phyloP scores from a whole-genome alignment of 2,888 invertebrate species.

The Prenolepis imparis region DNA sequence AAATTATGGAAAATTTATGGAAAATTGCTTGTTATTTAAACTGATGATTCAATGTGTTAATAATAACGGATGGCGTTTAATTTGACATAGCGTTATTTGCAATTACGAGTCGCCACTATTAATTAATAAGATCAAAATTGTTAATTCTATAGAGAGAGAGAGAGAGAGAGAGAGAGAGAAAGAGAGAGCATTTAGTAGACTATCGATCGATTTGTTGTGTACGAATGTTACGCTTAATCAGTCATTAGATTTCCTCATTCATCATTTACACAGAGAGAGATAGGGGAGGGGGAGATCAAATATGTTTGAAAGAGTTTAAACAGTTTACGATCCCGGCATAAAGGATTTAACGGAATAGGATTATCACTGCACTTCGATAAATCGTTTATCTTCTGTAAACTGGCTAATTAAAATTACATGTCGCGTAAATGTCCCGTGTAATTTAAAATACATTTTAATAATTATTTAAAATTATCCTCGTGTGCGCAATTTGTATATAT shows the following conservation, averaged over 20 bases:
- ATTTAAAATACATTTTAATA: background rate
- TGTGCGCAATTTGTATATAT: background rate
- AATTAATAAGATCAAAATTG: slow-evolving; percentile 55
- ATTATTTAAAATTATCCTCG: background rate
- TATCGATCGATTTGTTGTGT: slow-evolving; percentile 38
- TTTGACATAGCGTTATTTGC: slow-evolving; percentile 32
- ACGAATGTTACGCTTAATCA: slow-evolving; percentile 36
- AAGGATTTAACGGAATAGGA: slow-evolving; percentile 32
- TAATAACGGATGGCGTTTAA: slow-evolving; percentile 7
- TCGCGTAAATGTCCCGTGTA: background rate
- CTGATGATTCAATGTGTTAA: slow-evolving; percentile 6
- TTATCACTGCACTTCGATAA: background rate
- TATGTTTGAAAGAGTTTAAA: slow-evolving; percentile 43
- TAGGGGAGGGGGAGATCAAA: background rate
- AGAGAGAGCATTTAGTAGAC: slow-evolving; percentile 11
- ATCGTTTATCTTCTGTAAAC: background rate
- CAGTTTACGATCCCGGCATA: slow-evolving; percentile 6
- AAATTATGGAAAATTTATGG: background rate
- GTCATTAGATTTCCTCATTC: slow-evolving; percentile 5
- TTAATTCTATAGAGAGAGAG: slow-evolving; percentile 7
- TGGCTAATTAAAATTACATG: background rate
- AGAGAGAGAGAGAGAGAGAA: no score
- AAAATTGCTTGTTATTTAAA: background rate
- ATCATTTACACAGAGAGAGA: slow-evolving; percentile 10
- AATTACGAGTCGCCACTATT: slow-evolving; percentile 26